Evolutionary conservation across 1,140 invertebrate species (phyloP), one percentile per base, ranked within the genome.

Genomic region (Pachyrhynchus sulphureomaculatus): DNA sequence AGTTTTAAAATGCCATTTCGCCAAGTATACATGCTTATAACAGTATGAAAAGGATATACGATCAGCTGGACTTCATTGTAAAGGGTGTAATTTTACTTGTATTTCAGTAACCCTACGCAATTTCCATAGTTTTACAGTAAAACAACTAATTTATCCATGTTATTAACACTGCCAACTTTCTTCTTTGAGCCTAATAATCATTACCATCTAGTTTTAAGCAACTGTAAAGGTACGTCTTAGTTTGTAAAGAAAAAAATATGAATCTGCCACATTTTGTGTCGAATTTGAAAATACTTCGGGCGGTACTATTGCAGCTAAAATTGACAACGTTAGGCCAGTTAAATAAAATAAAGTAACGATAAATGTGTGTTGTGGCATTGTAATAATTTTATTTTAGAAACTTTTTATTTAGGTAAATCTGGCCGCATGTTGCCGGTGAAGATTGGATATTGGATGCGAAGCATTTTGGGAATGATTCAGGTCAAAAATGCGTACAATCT

Each of bases 131-230:
- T 29, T 29, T 2, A 29, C 1, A 1, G 5, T 6, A 29, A 29
- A 29, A n/a, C n/a, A 6, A 29, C 26, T 6, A 29, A 29, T 29
- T 29, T 29, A 29, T 10, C 49, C 49, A 52, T 52, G 49, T 52
- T 52, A 52, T 37, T 15, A 20, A 52, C 20, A 39, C 49, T 52
- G 49, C 47, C 49, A 8, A 49, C 23, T 29, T 48, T 48, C 29
- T 48, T 48, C 26, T 37, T 15, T 3, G 13, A 15, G n/a, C 23
- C 26, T 32, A 48, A 48, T 32, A 17, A 26, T 32, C 32, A 29
- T 32, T 32, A 33, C n/a, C n/a, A 26, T 8, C 20, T 41, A 41
- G 8, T 18, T 20, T 41, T 41, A 18, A 20, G 20, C 15, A 18
- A 13, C 37, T 15, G 1, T 9, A 18, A 18, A 41, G 20, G 37